phyloP scores from a whole-genome alignment of 1,140 invertebrate species.

The Ectropis grisescens region DNA sequence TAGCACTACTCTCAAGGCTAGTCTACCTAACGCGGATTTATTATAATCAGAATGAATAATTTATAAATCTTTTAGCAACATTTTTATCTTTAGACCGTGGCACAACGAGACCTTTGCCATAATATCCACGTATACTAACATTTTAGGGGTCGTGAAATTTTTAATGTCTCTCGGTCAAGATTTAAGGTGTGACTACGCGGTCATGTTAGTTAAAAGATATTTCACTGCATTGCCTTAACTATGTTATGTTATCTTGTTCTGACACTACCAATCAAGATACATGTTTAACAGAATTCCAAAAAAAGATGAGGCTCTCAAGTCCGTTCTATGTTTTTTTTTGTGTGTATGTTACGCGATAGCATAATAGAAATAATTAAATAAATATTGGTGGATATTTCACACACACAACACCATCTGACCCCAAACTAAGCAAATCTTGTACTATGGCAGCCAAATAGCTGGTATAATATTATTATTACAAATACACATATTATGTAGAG shows the following conservation, averaged over 20 bases:
- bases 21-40: neutral
- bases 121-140: slow-evolving; percentile 46
- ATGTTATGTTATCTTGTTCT: neutral
- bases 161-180: slow-evolving; percentile 52
- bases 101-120: slow-evolving; percentile 22
- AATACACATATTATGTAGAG: no score
- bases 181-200: slow-evolving; percentile 31
- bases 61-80: neutral
- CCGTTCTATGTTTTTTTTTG: neutral
- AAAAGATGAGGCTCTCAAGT: neutral
- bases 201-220: no score
- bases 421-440: no score
- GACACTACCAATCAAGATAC: neutral
- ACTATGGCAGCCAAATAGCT: no score
- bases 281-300: no score
- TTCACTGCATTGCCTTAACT: neutral
- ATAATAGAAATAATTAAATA: neutral
- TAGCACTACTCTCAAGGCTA: no score
- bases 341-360: neutral
- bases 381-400: no score
- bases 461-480: neutral
- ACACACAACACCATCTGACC: no score
- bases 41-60: neutral
- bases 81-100: slow-evolving; percentile 3
- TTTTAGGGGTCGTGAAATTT: slow-evolving; percentile 54